phyloP scores from a whole-genome alignment of 1,140 invertebrate species.

The Pseudomyrmex sp. region DNA sequence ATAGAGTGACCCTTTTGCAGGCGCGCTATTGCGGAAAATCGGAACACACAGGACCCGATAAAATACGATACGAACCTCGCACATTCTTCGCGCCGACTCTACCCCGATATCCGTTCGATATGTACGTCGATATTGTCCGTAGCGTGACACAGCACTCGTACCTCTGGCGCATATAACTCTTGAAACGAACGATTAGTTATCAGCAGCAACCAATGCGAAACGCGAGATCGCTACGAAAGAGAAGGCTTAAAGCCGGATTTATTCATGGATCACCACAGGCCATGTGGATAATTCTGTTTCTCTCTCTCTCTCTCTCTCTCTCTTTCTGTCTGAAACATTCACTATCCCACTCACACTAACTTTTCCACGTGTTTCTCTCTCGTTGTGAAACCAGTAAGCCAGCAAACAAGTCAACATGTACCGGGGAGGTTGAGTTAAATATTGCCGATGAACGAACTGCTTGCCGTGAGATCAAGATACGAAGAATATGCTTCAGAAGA shows the following conservation, averaged over 20 bases:
- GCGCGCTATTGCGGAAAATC: conserved; percentile 40
- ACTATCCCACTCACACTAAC: not conserved
- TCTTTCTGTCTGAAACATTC: too few species aligned
- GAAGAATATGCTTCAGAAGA: not conserved
- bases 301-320: too few species aligned
- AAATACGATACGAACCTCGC: conserved; percentile 17
- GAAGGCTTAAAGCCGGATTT: conserved; percentile 46
- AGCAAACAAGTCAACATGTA: conserved; percentile 30
- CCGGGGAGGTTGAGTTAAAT: conserved; percentile 53
- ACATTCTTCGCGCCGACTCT: conserved; percentile 49
- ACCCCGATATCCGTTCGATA: conserved; percentile 52
- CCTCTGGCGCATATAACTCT: conserved; percentile 38
- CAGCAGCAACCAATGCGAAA: conserved; percentile 1
- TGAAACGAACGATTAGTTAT: conserved; percentile 59
- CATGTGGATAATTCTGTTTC: conserved; percentile 64
- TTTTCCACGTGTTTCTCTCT: conserved; percentile 50
- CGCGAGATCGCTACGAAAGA: conserved; percentile 32
- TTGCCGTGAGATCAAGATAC: conserved; percentile 1
- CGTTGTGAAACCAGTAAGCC: conserved; percentile 56
- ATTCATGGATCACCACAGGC: conserved; percentile 64
- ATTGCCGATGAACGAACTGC: conserved; percentile 12
- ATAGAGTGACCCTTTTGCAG: conserved; percentile 5
- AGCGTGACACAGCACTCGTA: conserved; percentile 32
- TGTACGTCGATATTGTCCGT: not conserved
- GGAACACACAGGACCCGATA: conserved; percentile 21